Conservation (phyloP, 2,797 vertebrate species). For the Orientallactaga sibirica region DNA sequence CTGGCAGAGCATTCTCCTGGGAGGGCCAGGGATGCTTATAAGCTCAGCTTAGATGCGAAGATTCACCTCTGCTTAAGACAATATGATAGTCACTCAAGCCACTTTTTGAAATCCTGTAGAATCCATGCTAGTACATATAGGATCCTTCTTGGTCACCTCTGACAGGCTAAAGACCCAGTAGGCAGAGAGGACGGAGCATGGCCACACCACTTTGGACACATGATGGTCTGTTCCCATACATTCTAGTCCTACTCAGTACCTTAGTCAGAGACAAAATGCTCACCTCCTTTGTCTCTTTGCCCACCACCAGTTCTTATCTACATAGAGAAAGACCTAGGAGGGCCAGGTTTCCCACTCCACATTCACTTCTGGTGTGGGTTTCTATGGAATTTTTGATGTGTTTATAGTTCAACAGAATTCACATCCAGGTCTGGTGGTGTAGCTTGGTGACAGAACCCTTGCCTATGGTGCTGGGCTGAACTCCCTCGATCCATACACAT, state of each 20-base stretch:
- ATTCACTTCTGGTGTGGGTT: background rate
- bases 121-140: background rate
- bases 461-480: background rate
- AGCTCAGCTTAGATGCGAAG: slow-evolving; percentile 65
- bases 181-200: background rate
- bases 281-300: background rate
- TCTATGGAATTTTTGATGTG: background rate
- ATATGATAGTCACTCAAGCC: slow-evolving; percentile 58
- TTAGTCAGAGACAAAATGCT: background rate
- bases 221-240: background rate
- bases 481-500: background rate
- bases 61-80: slow-evolving; percentile 64
- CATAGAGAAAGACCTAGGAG: background rate
- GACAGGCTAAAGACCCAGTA: background rate
- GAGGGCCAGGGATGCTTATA: slow-evolving; percentile 66
- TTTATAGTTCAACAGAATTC: background rate
- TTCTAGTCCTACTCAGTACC: background rate
- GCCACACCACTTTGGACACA: background rate
- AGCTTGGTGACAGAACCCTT: background rate
- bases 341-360: background rate
- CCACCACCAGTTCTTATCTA: background rate
- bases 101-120: slow-evolving; percentile 14
- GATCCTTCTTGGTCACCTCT: slow-evolving; percentile 26
- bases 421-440: too few species aligned
- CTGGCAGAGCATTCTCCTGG: background rate